Conservation (phyloP, 2,888 invertebrate species). For the Drosophila emarginata region DNA sequence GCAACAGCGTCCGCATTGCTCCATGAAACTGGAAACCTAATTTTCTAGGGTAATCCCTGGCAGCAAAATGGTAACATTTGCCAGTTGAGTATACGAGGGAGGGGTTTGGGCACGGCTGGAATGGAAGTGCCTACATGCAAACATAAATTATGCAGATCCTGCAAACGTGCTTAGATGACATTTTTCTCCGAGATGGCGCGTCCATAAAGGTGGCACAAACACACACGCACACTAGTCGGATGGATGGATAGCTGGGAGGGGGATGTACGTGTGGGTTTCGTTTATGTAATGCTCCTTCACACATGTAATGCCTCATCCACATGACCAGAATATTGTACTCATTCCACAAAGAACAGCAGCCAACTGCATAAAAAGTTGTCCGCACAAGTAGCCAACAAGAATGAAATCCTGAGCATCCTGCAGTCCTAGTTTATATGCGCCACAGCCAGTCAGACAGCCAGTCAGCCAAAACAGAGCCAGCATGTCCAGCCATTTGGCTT, state of each 20-base stretch:
- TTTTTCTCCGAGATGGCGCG: constrained; percentile 60
- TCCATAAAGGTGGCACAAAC: constrained; percentile 61
- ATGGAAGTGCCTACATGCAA: constrained; percentile 51
- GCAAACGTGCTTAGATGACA: constrained; percentile 79
- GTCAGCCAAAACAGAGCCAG: constrained; percentile 23
- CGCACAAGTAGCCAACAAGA: constrained; percentile 57
- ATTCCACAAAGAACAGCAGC: constrained; percentile 21
- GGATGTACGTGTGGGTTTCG: constrained; percentile 24
- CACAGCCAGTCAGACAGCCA: constrained; percentile 30
- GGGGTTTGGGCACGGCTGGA: constrained; percentile 7
- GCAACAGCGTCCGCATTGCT: constrained; percentile 58
- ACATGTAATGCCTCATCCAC: background rate
- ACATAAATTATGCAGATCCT: constrained; percentile 80
- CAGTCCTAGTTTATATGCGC: constrained; percentile 60
- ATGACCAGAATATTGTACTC: constrained; percentile 25
- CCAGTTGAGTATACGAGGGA: constrained; percentile 18
- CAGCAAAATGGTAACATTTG: constrained; percentile 46
- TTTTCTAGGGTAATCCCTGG: constrained; percentile 78
- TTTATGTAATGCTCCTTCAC: constrained; percentile 48
- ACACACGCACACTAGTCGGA: background rate
- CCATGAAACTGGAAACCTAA: constrained; percentile 77
- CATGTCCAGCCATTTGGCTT: constrained; percentile 72
- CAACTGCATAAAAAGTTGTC: constrained; percentile 70
- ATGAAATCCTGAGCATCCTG: constrained; percentile 23
- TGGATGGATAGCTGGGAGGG: constrained; percentile 33